A percentile compares a stretch with the other conserved stretches of the same genome.
Conservation (phyloP, 2,888 invertebrate species). For the Noctuana brunneofusca region DNA sequence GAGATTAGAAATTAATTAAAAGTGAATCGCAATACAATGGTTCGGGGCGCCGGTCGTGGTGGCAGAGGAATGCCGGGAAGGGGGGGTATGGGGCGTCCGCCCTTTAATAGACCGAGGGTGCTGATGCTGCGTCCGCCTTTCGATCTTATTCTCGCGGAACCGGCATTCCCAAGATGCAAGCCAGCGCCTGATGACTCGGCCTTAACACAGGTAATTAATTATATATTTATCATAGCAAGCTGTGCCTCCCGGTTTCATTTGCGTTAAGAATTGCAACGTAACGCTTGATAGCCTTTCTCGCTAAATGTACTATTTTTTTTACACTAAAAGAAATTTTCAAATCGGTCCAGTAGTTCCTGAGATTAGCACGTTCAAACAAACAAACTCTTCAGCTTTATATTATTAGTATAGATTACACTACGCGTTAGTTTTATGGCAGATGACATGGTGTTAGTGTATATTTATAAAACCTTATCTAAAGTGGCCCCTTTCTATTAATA, state of each 20-base stretch:
- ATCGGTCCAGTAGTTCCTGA: too few relatives aligned
- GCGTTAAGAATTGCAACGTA: too few relatives aligned
- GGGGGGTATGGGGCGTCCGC: conserved; percentile 83
- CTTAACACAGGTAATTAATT: conserved; percentile 86
- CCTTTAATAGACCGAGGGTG: conserved; percentile 72
- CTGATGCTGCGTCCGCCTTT: conserved; percentile 89
- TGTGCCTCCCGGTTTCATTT: too few relatives aligned
- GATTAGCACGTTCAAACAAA: too few relatives aligned
- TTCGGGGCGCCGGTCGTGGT: conserved; percentile 86
- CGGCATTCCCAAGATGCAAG: conserved; percentile 92
- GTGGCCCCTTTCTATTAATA: not conserved
- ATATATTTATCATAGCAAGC: too few relatives aligned
- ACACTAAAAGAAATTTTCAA: too few relatives aligned
- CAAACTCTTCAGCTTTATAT: too few relatives aligned
- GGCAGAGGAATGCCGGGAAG: conserved; percentile 86
- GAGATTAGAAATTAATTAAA: not conserved
- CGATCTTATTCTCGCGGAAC: conserved; percentile 93
- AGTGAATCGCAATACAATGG: conserved; percentile 76
- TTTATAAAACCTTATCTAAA: not conserved
- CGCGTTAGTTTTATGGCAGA: not conserved
- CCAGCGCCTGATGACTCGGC: conserved; percentile 92
- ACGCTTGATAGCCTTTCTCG: too few relatives aligned
- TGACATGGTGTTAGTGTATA: not conserved
- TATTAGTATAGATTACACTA: too few relatives aligned
- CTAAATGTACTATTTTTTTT: too few relatives aligned